Base-by-base conservation (phyloP, 2,888 invertebrate genomes). In the Cheilosia soror region DNA sequence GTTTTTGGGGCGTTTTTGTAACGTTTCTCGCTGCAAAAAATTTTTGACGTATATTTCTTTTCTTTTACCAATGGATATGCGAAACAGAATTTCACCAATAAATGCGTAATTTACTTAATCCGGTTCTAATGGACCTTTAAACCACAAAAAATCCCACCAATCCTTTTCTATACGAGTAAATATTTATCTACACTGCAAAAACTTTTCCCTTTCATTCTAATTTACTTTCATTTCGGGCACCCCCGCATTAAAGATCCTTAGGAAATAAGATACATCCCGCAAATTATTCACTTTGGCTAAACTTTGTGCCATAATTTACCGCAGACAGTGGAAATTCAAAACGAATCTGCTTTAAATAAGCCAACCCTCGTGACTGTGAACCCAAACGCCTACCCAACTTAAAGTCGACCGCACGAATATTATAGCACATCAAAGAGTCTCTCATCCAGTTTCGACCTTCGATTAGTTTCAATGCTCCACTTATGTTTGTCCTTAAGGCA, bases 211-310 rank as follows among this genome's bases (percentile, higher is more conserved):
- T 72, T 42, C 53, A 72, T 72, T 60, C 40, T 72, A 72, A 72
- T 72, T 51, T 31, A 29, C 29, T 49, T 51, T 4, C 33, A 25
- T 3, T 29, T 37, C 37, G 42, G 47, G 27, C 5, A 13, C 53
- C 15, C 20, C 31, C 51, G 29, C 62, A 37, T 15, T 6, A 29
- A 33, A 42, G 25, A 72, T 13, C 0, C 33, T 13, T 44, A 9
- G n/a, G 13, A 51, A 62, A 60, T 49, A 60, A 37, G 60, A 51
- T 37, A 37, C 4, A 5, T 11, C 31, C 31, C 11, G 47, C 73
- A 65, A 76, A 51, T 76, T 76, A 66, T 66, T 66, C 66, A 66
- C 66, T 76, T 66, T 31, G 58, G 51, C 51, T 20, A 60, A 76
- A 76, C 76, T 76, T 51, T 58, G 6, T 25, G 47, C 58, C 76